Percentiles rank a stretch among this genome's conserved stretches.
Evolutionary conservation across 2,888 invertebrate genomes (phyloP).

Genomic region (Clostera curtula): DNA sequence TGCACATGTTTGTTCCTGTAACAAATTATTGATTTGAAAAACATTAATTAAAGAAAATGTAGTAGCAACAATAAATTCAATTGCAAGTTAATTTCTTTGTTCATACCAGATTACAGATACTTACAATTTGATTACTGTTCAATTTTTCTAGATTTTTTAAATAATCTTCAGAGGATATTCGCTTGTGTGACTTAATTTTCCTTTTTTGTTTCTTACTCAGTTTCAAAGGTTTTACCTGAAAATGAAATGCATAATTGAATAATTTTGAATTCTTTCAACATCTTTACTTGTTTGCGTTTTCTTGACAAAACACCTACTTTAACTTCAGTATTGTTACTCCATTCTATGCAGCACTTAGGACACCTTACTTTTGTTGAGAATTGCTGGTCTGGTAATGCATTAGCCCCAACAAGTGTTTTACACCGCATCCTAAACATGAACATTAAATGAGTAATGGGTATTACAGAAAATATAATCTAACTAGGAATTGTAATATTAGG

Average conservation of each 20-base stretch:
- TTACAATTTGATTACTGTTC: conserved; percentile 48
- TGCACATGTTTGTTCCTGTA: conserved; percentile 49
- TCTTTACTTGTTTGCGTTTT: no score
- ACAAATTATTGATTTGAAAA: conserved; percentile 8
- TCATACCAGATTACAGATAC: conserved; percentile 10
- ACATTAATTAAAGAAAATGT: no score
- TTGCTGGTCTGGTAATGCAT: conserved; percentile 45
- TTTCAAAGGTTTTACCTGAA: conserved; percentile 40
- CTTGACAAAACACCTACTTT: conserved; percentile 31
- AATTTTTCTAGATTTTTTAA: conserved; percentile 24
- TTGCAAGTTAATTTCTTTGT: no score
- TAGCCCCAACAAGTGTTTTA: conserved; percentile 40
- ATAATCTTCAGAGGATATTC: conserved; percentile 12
- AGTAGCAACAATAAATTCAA: no score
- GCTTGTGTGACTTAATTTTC: conserved; percentile 28
- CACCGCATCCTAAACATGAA: conserved; percentile 46
- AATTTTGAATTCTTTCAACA: no score
- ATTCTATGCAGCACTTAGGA: conserved; percentile 48
- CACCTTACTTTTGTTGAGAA: conserved; percentile 49
- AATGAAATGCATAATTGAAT: conserved; percentile 5
- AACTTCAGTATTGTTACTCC: conserved; percentile 34
- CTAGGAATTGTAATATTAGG: no score
- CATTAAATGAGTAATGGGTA: no score
- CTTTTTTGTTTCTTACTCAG: conserved; percentile 40
- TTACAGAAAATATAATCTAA: no score